A percentile compares a stretch with the other conserved stretches of the same genome.
These are phyloP conservation scores for Cremastinae sp. DNA, from an alignment of 2,888 invertebrate species.

Conservation along the genomic window DNA sequence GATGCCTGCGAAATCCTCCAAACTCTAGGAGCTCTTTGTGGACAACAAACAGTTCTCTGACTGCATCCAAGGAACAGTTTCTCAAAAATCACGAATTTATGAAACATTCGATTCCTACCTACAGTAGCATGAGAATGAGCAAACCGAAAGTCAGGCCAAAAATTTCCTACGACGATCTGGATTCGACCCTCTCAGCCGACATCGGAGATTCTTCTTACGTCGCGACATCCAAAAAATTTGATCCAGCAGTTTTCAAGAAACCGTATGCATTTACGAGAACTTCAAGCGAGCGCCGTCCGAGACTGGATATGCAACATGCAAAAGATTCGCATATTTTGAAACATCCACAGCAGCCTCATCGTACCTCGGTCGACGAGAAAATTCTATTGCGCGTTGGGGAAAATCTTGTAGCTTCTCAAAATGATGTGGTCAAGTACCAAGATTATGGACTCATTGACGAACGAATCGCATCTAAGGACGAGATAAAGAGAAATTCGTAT, in stretches of 20 bases:
- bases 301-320: slow-evolving; percentile 11
- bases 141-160: slow-evolving; percentile 67
- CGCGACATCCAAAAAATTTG: slow-evolving; percentile 81
- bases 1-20: slow-evolving; percentile 62
- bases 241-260: slow-evolving; percentile 73
- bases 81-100: slow-evolving; percentile 12
- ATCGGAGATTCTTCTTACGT: slow-evolving; percentile 82
- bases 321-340: slow-evolving; percentile 1
- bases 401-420: slow-evolving; percentile 70
- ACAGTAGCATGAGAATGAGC: slow-evolving; percentile 62
- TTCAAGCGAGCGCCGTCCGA: slow-evolving; percentile 69
- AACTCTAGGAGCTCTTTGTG: slow-evolving; percentile 65
- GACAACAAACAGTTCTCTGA: slow-evolving; percentile 30
- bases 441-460: slow-evolving; percentile 76
- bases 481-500: slow-evolving; percentile 64
- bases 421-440: slow-evolving; percentile 72
- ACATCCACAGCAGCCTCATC: slow-evolving; percentile 18
- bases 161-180: slow-evolving; percentile 81
- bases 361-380: slow-evolving; percentile 62
- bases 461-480: background rate
- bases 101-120: slow-evolving; percentile 37
- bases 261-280: slow-evolving; percentile 73
- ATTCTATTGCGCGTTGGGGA: slow-evolving; percentile 71
- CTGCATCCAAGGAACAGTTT: background rate
- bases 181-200: slow-evolving; percentile 84